Evolutionary conservation across 1,140 invertebrate species (phyloP).

Genomic region (Solen grandis): DNA sequence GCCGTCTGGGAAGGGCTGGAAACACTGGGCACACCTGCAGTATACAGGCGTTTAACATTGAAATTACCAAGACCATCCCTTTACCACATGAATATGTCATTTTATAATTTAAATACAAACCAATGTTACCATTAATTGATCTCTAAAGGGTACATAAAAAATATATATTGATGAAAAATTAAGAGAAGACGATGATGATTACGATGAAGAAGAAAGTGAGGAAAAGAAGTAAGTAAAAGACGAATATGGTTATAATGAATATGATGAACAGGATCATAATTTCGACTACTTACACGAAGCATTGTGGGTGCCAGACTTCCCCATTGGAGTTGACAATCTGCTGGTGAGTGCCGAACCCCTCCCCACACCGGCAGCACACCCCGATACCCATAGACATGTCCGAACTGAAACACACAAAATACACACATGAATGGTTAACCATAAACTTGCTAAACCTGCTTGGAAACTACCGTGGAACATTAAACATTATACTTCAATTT

Average conservation of each 20-base stretch:
- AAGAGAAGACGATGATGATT: too few species aligned
- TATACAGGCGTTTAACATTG: background rate
- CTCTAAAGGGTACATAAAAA: too few species aligned
- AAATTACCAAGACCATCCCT: background rate
- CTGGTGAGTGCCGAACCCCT: conserved; percentile 96
- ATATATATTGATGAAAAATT: too few species aligned
- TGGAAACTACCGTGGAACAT: background rate
- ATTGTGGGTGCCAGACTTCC: conserved; percentile 98
- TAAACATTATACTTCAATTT: background rate
- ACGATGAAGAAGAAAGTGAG: too few species aligned
- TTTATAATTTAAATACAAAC: too few species aligned
- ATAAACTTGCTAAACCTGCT: background rate
- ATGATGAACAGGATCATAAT: too few species aligned
- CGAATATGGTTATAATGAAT: too few species aligned
- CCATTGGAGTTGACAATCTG: conserved; percentile 99
- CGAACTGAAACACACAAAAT: conserved; percentile 83
- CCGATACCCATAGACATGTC: conserved; percentile 94
- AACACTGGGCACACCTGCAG: conserved; percentile 98
- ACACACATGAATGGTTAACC: conserved; percentile 45
- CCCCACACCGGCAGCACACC: conserved; percentile 94
- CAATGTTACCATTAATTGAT: too few species aligned
- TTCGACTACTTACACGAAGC: conserved; percentile 99
- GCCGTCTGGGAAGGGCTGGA: conserved; percentile 97
- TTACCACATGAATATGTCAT: too few species aligned
- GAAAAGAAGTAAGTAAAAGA: too few species aligned